These are phyloP conservation scores for Saxidomus purpurata DNA, from an alignment of 1,140 invertebrate species.

Conservation along the genomic window DNA sequence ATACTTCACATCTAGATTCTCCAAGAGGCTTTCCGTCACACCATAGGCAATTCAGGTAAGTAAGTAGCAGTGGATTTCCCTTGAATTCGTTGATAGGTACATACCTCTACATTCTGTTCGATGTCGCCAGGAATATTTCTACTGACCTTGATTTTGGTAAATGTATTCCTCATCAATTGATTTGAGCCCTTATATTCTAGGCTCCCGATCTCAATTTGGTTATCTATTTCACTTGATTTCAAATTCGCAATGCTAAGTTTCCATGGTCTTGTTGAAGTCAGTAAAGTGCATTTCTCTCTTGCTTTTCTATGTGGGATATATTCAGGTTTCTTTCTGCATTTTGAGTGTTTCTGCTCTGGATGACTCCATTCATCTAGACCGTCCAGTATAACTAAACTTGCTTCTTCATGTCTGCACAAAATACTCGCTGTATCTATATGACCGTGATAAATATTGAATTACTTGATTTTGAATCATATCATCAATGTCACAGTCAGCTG, in stretches of 20 bases:
- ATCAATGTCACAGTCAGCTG: background rate
- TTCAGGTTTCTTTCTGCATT: background rate
- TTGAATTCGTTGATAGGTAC: no score
- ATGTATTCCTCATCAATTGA: no score
- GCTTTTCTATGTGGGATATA: background rate
- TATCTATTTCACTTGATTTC: background rate
- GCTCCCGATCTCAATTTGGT: background rate
- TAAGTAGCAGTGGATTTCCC: no score
- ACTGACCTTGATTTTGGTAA: no score
- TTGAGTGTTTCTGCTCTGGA: background rate
- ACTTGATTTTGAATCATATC: background rate
- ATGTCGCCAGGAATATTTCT: no score
- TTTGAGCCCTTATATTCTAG: background rate
- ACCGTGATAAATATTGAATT: background rate
- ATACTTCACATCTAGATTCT: no score
- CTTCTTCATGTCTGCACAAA: background rate
- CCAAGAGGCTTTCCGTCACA: no score
- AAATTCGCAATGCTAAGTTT: background rate
- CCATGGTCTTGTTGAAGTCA: constrained; percentile 8
- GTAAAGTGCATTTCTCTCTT: background rate
- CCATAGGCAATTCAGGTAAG: no score
- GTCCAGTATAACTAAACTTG: background rate
- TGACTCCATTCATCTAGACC: constrained; percentile 1
- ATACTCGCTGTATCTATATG: background rate
- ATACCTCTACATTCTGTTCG: no score